Evolutionary conservation across 2,888 invertebrate species (phyloP).

Genomic region (Priapulus caudatus): DNA sequence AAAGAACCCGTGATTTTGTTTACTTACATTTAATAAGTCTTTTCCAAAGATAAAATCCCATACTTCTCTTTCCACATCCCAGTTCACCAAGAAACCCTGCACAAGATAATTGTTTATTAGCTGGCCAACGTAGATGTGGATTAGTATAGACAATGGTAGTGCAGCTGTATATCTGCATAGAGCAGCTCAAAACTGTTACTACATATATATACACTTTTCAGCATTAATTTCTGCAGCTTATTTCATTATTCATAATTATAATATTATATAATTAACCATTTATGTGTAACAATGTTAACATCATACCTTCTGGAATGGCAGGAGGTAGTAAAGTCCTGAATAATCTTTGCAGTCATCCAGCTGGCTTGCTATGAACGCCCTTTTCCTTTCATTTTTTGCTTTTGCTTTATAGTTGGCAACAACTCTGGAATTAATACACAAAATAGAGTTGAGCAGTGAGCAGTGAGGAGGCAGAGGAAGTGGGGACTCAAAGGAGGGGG

Average conservation of each 20-base stretch:
- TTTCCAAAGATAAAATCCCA: constrained; percentile 91
- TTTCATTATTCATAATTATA: too few relatives aligned
- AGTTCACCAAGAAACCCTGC: constrained; percentile 78
- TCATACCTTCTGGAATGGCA: constrained; percentile 76
- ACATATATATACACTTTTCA: too few relatives aligned
- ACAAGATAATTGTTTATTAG: constrained; percentile 21
- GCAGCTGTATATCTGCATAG: too few relatives aligned
- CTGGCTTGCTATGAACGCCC: constrained; percentile 85
- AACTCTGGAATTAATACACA: constrained; percentile 42
- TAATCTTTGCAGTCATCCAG: constrained; percentile 92
- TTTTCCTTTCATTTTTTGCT: constrained; percentile 84
- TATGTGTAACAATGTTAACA: too few relatives aligned
- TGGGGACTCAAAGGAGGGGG: too few relatives aligned
- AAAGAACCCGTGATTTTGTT: too few relatives aligned
- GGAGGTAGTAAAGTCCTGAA: constrained; percentile 80
- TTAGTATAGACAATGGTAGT: too few relatives aligned
- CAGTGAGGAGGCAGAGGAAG: too few relatives aligned
- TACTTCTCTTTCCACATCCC: constrained; percentile 84
- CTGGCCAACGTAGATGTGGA: too few relatives aligned
- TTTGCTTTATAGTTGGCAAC: constrained; percentile 95
- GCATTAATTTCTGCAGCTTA: too few relatives aligned
- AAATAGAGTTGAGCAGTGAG: constrained; percentile 9
- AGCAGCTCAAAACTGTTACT: too few relatives aligned
- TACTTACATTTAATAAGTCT: constrained; percentile 62
- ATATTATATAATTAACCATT: too few relatives aligned